Percentiles rank a stretch among this genome's conserved stretches.
phyloP scores from a whole-genome alignment of 53 echinoderm and acorn worm species.

The Echinometra lucunter region DNA sequence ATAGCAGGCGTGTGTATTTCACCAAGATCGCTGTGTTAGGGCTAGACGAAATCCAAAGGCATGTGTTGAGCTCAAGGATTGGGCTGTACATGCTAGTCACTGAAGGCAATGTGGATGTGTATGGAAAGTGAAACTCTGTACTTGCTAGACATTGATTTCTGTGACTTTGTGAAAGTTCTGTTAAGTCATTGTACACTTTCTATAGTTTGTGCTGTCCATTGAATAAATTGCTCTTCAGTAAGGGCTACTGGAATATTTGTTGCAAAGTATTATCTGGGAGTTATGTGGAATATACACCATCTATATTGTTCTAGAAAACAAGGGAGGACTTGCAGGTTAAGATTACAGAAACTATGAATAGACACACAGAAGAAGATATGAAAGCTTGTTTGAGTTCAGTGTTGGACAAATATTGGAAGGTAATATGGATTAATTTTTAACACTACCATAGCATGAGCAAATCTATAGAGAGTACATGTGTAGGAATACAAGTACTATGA shows the following conservation, averaged over 20 bases:
- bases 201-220: neutral
- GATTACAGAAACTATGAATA: constrained; percentile 54
- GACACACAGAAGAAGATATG: constrained; percentile 63
- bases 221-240: neutral
- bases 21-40: neutral
- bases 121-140: constrained; percentile 37
- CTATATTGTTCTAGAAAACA: neutral
- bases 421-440: neutral
- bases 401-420: constrained; percentile 50
- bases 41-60: neutral
- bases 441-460: neutral
- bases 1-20: constrained; percentile 26
- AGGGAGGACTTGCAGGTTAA: constrained; percentile 14
- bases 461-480: too few relatives aligned
- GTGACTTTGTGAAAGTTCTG: neutral
- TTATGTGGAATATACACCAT: constrained; percentile 44
- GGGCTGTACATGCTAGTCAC: constrained; percentile 13
- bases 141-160: neutral
- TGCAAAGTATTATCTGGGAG: neutral
- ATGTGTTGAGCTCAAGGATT: neutral
- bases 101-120: neutral
- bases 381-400: constrained; percentile 48
- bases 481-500: too few relatives aligned
- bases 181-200: neutral
- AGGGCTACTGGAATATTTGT: neutral